Evolutionary conservation across 2,888 invertebrate species (phyloP), one percentile per base, ranked within the genome.

Genomic region (Hypsopygia costalis): DNA sequence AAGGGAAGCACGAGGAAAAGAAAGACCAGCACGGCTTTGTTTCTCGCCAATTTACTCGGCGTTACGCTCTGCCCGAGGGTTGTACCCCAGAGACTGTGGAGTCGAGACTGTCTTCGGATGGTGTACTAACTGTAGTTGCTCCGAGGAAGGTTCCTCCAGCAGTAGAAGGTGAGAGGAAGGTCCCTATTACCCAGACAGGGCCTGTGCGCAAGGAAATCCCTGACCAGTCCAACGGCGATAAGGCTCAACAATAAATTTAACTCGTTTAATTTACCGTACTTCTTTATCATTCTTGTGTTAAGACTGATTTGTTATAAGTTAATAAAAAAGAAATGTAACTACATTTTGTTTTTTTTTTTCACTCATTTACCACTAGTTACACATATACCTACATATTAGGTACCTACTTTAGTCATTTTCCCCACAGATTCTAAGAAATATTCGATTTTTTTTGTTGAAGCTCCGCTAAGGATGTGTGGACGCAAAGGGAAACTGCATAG

Each of bases 1-100:
- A 95, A 72, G 95, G 93, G 0, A 94, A 93, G 62, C 95, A 96
- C 58, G 94, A 94, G 55, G 95, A 95, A 67, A 93, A 92, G 60
- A 91, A 92, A 46, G 94, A 94, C 57, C 91, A 93, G 20, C 93
- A 94, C 56, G 95, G 95, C 0, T 93, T 86, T 50, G 91, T 95
- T 39, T 92, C 94, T 0, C 90, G 94, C 12, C 94, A 95, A 53
- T 94, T 96, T 55, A 90, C 93, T 0, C 90, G 96, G 0, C 91
- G 93, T 34, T 96, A 95, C 63, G 80, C 91, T n/a, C 69, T 96
- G 44, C 95, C 96, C 0, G 91, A 93, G 50, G 94, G 92, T 1
- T 93, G 93, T 45, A 91, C 92, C 47, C 85, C 94, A 0, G 92
- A 92, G 36, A 88, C 91, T 8, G 93, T 96, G 0, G 91, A 91